Evolutionary conservation across 2,888 invertebrate species (phyloP).

Genomic region (Spodoptera littoralis): DNA sequence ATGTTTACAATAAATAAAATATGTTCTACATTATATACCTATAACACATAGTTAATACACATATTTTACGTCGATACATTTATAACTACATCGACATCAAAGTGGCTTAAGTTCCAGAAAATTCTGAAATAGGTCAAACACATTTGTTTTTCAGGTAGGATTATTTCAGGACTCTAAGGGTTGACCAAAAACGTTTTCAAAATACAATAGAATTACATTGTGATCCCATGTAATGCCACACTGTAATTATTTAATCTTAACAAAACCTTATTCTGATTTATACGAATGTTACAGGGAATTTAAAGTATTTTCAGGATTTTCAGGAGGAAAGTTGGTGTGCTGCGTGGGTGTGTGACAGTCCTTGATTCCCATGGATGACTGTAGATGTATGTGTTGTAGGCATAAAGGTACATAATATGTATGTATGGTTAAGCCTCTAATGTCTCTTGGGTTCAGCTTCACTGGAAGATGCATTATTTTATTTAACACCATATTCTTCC

Average conservation of each 20-base stretch:
- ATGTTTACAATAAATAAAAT: too few species aligned
- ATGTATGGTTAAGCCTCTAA: too few species aligned
- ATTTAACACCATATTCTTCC: too few species aligned
- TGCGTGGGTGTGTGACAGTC: conserved; percentile 8
- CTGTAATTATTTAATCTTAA: conserved; percentile 57
- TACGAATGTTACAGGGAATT: conserved; percentile 33
- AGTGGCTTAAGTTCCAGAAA: conserved; percentile 24
- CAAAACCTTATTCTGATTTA: conserved; percentile 45
- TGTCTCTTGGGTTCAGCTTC: too few species aligned
- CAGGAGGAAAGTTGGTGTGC: not conserved
- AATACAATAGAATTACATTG: conserved; percentile 49
- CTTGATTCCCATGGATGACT: not conserved
- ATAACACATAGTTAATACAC: too few species aligned
- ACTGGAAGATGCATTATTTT: too few species aligned
- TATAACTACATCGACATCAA: conserved; percentile 22
- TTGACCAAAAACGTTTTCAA: conserved; percentile 30
- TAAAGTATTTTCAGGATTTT: conserved; percentile 29
- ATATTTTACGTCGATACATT: not conserved
- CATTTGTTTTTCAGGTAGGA: conserved; percentile 44
- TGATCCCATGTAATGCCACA: conserved; percentile 45
- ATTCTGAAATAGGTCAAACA: conserved; percentile 25
- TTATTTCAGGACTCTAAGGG: conserved; percentile 31
- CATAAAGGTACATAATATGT: too few species aligned
- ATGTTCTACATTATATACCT: too few species aligned
- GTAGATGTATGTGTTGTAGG: not conserved